A percentile compares a stretch with the other conserved stretches of the same genome.
phyloP scores from a whole-genome alignment of 1,140 invertebrate genomes.

The Episyrphus balteatus region DNA sequence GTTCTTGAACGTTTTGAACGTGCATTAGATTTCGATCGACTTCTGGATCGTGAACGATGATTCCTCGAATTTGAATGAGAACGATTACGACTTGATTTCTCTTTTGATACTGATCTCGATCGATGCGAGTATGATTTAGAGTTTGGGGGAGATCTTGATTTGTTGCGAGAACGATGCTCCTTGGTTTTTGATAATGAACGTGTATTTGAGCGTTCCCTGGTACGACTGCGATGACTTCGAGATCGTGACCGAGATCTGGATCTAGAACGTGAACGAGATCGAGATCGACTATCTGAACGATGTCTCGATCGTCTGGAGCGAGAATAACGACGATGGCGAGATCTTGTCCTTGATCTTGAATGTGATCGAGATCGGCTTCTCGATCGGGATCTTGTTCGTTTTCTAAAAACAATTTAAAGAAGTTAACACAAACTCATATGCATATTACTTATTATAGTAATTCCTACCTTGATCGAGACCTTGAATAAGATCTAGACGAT shows the following conservation, averaged over 20 bases:
- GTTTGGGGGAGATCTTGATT: constrained; percentile 9
- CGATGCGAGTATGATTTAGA: constrained; percentile 10
- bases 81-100: too few species aligned
- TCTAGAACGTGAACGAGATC: constrained; percentile 27
- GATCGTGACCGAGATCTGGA: constrained; percentile 29
- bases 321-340: constrained; percentile 29
- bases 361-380: constrained; percentile 35
- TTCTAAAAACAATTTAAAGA: constrained; percentile 20
- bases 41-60: constrained; percentile 1
- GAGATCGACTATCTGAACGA: constrained; percentile 13
- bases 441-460: constrained; percentile 3
- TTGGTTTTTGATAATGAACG: constrained; percentile 16
- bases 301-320: constrained; percentile 21
- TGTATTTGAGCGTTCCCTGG: constrained; percentile 4
- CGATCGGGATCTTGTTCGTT: constrained; percentile 29
- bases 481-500: constrained; percentile 4
- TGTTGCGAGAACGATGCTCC: constrained; percentile 6
- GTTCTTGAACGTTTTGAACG: constrained; percentile 33
- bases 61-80: constrained; percentile 1
- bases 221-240: neutral
- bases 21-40: constrained; percentile 16
- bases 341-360: constrained; percentile 5
- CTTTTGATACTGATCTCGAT: too few species aligned
- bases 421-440: constrained; percentile 34
- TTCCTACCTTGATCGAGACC: constrained; percentile 1